Evolutionary conservation across 2,888 invertebrate species (phyloP), one percentile per base, ranked within the genome.

Genomic region (Eristalis pertinax): DNA sequence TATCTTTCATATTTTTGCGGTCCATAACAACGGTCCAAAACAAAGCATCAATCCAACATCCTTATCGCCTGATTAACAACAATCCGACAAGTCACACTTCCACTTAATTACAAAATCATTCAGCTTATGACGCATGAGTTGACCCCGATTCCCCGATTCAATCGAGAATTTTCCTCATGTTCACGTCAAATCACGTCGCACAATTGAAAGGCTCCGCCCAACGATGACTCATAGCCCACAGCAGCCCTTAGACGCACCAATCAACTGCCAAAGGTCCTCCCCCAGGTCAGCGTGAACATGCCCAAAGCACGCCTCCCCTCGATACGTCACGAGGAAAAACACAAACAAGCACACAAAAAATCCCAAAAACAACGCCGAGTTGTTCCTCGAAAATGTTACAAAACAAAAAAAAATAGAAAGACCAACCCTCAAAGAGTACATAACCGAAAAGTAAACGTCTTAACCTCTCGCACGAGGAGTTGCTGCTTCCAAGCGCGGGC

Each of bases 221-320:
- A 3, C 32, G 87, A 87, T 87, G 87, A 87, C 83, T 87, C 87
- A 87, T 73, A 60, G 60, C 67, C 75, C 70, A 8, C 19, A 50
- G 19, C 38, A 64, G 70, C 72, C 56, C 35, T 35, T 41, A 32
- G 11, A 50, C 50, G 58, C 64, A 8, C 87, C 87, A 87, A 79
- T 79, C 41, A 65, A 13, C 43, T 72, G 50, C 19, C 38, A 10
- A 38, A 64, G 64, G 75, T 62, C 79, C 79, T 79, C 50, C 83
- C 86, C 83, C 56, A 67, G n/a, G 65, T 63, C n/a, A 15, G 64
- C 83, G 78, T 10, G 82, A 74, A 65, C 86, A 63, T 63, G 50
- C 67, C 58, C 75, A 76, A 72, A 79, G n/a, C 50, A 7, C 50
- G 19, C 50, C 60, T 24, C 26, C 22, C 60, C 13, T 24, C 10